Evolutionary conservation across 1,140 invertebrate species (phyloP).

Genomic region (Sarcophaga peregrina): DNA sequence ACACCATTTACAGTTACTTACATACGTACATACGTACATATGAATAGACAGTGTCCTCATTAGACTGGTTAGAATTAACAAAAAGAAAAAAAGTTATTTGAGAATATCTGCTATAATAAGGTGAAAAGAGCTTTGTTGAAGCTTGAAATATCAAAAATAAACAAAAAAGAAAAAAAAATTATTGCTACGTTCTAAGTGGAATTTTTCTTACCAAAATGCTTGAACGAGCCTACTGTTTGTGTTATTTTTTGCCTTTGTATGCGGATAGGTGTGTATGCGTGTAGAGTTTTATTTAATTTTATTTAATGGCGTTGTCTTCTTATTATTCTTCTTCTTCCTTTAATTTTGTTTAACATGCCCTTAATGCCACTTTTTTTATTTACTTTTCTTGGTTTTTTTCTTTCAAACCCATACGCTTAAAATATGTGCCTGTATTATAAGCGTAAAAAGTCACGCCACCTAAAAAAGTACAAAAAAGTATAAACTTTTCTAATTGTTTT

Average conservation of each 20-base stretch:
- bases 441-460: slow-evolving; percentile 23
- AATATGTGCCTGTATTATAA: slow-evolving; percentile 5
- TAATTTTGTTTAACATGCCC: neutral
- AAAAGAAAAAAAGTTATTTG: no score
- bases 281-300: slow-evolving; percentile 22
- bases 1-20: neutral
- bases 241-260: neutral
- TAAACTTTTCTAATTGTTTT: slow-evolving; percentile 20
- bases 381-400: neutral
- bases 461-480: neutral
- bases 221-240: neutral
- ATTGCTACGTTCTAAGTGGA: no score
- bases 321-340: slow-evolving; percentile 7
- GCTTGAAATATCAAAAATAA: no score
- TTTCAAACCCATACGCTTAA: slow-evolving; percentile 1
- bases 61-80: neutral
- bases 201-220: no score
- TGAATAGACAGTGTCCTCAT: neutral
- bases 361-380: neutral
- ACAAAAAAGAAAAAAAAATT: no score
- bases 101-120: no score
- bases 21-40: neutral
- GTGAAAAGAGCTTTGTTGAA: no score
- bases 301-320: slow-evolving; percentile 11
- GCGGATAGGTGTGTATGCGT: neutral